Percentiles rank a stretch among this genome's conserved stretches.
phyloP scores from a whole-genome alignment of 1,140 invertebrate species.

The Macrobrachium nipponense region DNA sequence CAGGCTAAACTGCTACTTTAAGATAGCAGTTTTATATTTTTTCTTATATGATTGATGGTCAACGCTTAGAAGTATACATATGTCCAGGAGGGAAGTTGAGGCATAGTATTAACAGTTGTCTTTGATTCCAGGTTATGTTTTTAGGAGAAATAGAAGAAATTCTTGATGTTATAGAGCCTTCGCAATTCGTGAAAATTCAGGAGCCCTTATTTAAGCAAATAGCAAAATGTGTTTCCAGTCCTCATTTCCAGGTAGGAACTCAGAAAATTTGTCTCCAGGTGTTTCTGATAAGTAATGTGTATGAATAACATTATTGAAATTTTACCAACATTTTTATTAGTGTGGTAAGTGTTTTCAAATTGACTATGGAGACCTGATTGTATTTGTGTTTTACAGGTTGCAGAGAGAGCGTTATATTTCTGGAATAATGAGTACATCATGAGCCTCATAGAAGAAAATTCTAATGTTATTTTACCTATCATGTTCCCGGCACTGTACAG shows the following conservation, averaged over 20 bases:
- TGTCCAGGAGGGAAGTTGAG: background rate
- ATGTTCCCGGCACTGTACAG: constrained; percentile 90
- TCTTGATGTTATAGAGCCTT: constrained; percentile 97
- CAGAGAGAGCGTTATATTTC: constrained; percentile 92
- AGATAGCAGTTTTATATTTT: background rate
- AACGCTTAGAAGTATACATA: too few species aligned
- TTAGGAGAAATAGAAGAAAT: constrained; percentile 98
- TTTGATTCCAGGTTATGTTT: constrained; percentile 85
- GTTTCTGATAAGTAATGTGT: background rate
- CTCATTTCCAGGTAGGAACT: constrained; percentile 82
- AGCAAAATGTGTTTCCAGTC: constrained; percentile 97
- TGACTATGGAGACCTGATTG: background rate
- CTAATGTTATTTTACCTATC: constrained; percentile 82
- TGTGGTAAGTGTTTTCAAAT: constrained; percentile 14
- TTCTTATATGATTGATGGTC: background rate
- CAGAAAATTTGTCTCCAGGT: background rate
- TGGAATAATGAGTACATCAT: constrained; percentile 99
- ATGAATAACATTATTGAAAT: too few species aligned
- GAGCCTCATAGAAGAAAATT: constrained; percentile 93
- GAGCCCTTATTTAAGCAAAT: constrained; percentile 97
- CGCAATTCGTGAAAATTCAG: constrained; percentile 98
- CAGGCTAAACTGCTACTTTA: too few species aligned
- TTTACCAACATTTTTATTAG: background rate
- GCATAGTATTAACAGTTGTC: background rate
- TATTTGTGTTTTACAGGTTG: constrained; percentile 78